Conservation (phyloP, 2,113 vertebrate genomes). For the Chinchilla lanigera region DNA sequence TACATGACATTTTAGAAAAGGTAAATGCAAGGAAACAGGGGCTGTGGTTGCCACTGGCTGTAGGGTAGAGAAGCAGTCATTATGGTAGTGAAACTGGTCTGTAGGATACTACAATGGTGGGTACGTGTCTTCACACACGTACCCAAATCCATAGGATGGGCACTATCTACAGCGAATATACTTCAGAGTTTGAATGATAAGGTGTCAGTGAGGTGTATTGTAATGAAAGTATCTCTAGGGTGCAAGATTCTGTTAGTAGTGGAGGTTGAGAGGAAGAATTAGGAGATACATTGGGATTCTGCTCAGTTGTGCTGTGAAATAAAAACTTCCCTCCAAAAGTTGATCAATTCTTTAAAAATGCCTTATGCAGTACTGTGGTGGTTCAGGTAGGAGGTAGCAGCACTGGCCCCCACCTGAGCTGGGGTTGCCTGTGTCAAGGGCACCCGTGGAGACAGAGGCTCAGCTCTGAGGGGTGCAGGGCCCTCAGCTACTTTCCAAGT, state of each 20-base stretch:
- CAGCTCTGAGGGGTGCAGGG: conserved; percentile 84
- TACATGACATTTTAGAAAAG: not conserved
- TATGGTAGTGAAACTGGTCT: not conserved
- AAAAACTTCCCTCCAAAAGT: not conserved
- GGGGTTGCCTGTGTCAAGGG: not conserved
- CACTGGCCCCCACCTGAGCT: not conserved
- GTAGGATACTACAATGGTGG: no score
- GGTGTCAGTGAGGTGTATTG: not conserved
- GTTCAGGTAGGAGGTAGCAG: not conserved
- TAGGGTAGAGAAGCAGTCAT: not conserved
- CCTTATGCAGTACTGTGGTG: not conserved
- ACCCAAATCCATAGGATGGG: not conserved
- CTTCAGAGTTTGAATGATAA: not conserved
- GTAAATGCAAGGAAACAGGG: not conserved
- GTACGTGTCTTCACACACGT: not conserved
- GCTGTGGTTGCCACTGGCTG: not conserved
- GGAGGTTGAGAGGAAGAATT: not conserved
- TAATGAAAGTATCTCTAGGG: not conserved
- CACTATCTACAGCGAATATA: not conserved
- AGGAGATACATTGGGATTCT: not conserved
- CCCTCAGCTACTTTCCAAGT: conserved; percentile 86
- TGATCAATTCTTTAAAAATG: not conserved
- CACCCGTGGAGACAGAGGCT: not conserved
- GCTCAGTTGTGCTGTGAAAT: not conserved
- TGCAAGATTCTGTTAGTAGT: no score